These are phyloP conservation scores for Phalloptychus januarius DNA, from an alignment of 2,797 vertebrate species.

Conservation along the genomic window DNA sequence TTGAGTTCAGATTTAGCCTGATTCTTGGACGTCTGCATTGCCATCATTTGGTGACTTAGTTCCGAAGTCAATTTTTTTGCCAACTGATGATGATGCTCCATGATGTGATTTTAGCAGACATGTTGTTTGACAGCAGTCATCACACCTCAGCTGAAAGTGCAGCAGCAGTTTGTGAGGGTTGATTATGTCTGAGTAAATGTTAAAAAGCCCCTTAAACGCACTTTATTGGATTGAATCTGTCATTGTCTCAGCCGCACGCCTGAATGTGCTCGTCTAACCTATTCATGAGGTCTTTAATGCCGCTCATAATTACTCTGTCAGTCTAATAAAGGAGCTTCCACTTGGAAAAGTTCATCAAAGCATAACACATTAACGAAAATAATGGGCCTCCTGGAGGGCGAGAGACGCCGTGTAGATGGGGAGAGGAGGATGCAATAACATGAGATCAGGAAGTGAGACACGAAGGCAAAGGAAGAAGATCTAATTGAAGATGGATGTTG, in stretches of 20 bases:
- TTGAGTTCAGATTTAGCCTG: background rate
- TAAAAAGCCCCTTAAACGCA: slow-evolving; percentile 13
- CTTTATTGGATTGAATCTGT: slow-evolving; percentile 6
- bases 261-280: slow-evolving; percentile 35
- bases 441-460: slow-evolving; percentile 32
- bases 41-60: background rate
- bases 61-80: background rate
- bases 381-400: slow-evolving; percentile 62
- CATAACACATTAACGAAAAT: slow-evolving; percentile 60
- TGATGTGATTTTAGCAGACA: background rate
- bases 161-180: background rate
- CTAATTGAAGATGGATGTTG: slow-evolving; percentile 16
- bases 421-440: slow-evolving; percentile 9
- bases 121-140: slow-evolving; percentile 9
- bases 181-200: slow-evolving; percentile 34
- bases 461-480: slow-evolving; percentile 21
- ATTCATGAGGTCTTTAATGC: slow-evolving; percentile 52
- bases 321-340: slow-evolving; percentile 60
- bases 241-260: slow-evolving; percentile 30
- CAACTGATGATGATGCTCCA: background rate
- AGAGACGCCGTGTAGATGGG: slow-evolving; percentile 32
- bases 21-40: background rate
- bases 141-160: background rate
- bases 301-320: slow-evolving; percentile 64
- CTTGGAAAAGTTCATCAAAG: slow-evolving; percentile 57